Percentiles rank a stretch among this genome's conserved stretches.
Evolutionary conservation across 1,140 invertebrate genomes (phyloP).

Genomic region (Geopemphigus sp.): DNA sequence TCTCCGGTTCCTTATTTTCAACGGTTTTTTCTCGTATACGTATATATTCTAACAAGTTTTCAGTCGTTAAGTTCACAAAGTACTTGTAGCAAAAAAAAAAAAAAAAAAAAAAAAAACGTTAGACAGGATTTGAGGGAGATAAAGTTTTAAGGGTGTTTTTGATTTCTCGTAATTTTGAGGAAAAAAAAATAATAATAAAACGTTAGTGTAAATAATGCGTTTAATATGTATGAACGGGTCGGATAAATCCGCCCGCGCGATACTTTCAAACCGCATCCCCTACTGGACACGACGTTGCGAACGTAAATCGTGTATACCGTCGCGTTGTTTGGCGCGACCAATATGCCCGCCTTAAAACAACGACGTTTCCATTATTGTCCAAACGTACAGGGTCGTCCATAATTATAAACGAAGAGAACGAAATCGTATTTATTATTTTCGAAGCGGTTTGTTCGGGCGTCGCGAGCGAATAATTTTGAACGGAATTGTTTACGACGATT

Average conservation of each 20-base stretch:
- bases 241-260: neutral
- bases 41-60: slow-evolving; percentile 30
- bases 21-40: neutral
- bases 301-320: too few relatives aligned
- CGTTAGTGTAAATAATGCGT: slow-evolving; percentile 23
- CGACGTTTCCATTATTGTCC: too few relatives aligned
- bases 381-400: too few relatives aligned
- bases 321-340: too few relatives aligned
- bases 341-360: neutral
- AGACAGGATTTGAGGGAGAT: slow-evolving; percentile 46
- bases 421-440: too few relatives aligned
- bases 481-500: too few relatives aligned
- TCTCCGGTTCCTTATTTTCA: slow-evolving; percentile 48
- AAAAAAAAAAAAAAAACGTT: slow-evolving; percentile 37
- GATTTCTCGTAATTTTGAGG: slow-evolving; percentile 41
- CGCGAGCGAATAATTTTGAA: too few relatives aligned
- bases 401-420: too few relatives aligned
- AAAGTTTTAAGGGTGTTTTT: slow-evolving; percentile 49
- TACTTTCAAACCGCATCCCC: neutral
- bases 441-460: too few relatives aligned
- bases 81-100: slow-evolving; percentile 33
- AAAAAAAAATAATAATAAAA: slow-evolving; percentile 7
- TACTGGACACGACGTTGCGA: too few relatives aligned
- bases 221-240: slow-evolving; percentile 31
- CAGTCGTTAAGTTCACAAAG: slow-evolving; percentile 45